Evolutionary conservation across 2,888 invertebrate genomes (phyloP).

Genomic region (Acleris emargana): DNA sequence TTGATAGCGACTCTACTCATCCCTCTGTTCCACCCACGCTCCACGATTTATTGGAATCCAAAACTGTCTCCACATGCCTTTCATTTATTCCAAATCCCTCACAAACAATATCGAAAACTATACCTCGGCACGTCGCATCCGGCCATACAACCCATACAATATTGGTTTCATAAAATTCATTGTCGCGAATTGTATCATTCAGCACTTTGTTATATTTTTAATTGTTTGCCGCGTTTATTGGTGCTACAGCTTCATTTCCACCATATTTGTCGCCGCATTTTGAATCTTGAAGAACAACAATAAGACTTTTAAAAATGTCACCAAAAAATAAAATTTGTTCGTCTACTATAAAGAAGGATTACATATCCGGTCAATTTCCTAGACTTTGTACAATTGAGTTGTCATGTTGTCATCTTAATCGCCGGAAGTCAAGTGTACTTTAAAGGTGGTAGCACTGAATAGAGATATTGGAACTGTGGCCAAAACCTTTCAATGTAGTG

Average conservation of each 20-base stretch:
- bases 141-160: conserved; percentile 48
- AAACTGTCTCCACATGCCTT: conserved; percentile 76
- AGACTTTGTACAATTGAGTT: conserved; percentile 55
- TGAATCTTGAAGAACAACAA: conserved; percentile 7
- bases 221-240: conserved; percentile 42
- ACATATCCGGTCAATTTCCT: conserved; percentile 52
- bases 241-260: conserved; percentile 27
- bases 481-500: conserved; percentile 29
- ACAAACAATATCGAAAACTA: conserved; percentile 59
- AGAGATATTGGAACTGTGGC: conserved; percentile 26
- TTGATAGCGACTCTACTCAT: conserved; percentile 43
- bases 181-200: conserved; percentile 49
- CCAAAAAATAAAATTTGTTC: conserved; percentile 17
- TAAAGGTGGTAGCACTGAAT: conserved; percentile 34
- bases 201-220: conserved; percentile 38
- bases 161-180: conserved; percentile 50
- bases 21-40: conserved; percentile 64
- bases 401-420: conserved; percentile 39
- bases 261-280: conserved; percentile 12
- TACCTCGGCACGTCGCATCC: conserved; percentile 69
- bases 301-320: conserved; percentile 5
- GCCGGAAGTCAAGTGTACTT: conserved; percentile 50
- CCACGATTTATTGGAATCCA: conserved; percentile 76
- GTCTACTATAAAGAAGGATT: conserved; percentile 42
- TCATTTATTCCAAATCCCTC: conserved; percentile 63